phyloP scores from a whole-genome alignment of 1,140 invertebrate species.

The Phocides pigmalion region DNA sequence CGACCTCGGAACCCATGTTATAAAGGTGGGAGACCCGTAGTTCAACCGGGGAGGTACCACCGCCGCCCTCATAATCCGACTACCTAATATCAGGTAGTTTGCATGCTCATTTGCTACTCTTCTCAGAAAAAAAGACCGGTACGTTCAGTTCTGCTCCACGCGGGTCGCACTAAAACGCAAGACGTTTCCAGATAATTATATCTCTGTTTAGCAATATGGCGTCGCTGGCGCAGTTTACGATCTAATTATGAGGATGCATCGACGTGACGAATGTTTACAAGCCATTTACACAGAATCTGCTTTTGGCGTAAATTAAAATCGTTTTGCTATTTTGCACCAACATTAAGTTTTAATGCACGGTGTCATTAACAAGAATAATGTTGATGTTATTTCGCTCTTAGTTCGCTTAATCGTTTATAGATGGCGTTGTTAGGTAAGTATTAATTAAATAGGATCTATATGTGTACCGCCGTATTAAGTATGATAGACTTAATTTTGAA shows the following conservation, averaged over 20 bases:
- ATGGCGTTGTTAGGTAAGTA: neutral
- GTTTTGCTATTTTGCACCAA: constrained; percentile 26
- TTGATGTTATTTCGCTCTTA: constrained; percentile 1
- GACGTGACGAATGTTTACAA: constrained; percentile 47
- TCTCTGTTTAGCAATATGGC: constrained; percentile 47
- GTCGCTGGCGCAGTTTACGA: constrained; percentile 52
- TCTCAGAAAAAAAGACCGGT: too few species aligned
- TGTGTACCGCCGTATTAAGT: too few species aligned
- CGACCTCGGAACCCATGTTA: too few species aligned
- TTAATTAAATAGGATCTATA: too few species aligned
- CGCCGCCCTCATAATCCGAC: too few species aligned
- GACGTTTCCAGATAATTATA: constrained; percentile 25
- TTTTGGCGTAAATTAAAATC: constrained; percentile 38
- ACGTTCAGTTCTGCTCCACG: too few species aligned
- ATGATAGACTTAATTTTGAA: too few species aligned
- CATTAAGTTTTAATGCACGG: constrained; percentile 29
- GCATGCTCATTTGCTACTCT: too few species aligned
- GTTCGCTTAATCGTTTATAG: neutral
- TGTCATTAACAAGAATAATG: constrained; percentile 9
- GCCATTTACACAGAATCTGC: constrained; percentile 35
- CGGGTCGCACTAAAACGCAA: neutral
- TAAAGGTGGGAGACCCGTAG: too few species aligned
- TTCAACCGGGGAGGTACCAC: too few species aligned
- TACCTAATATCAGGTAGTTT: too few species aligned
- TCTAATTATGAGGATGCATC: constrained; percentile 59